These are phyloP conservation scores for Fistularia tabacaria DNA, from an alignment of 2,797 vertebrate genomes.

Conservation along the genomic window DNA sequence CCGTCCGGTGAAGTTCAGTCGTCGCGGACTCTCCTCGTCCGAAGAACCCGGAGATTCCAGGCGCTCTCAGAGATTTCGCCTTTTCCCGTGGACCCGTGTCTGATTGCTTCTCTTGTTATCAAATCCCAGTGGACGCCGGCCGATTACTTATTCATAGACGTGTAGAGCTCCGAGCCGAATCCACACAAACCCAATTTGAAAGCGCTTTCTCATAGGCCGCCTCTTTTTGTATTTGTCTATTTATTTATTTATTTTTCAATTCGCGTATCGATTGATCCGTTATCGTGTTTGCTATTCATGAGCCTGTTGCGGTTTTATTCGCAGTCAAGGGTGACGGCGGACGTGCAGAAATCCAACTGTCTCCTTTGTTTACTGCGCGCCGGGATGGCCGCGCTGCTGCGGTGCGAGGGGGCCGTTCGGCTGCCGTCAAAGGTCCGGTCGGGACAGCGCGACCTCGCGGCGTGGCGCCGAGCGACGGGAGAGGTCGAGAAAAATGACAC, in stretches of 20 bases:
- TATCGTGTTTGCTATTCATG: neutral
- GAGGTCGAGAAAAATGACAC: constrained; percentile 31
- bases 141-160: constrained; percentile 62
- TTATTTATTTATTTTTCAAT: neutral
- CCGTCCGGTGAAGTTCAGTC: constrained; percentile 19
- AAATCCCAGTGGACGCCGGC: constrained; percentile 45
- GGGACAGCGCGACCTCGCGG: constrained; percentile 48
- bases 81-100: constrained; percentile 32
- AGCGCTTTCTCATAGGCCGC: constrained; percentile 17
- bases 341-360: constrained; percentile 7
- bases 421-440: no score
- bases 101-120: constrained; percentile 62
- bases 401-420: no score
- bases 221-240: neutral
- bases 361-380: no score
- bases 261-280: constrained; percentile 19
- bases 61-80: no score
- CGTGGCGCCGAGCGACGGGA: constrained; percentile 18
- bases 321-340: neutral
- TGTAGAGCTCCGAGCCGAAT: constrained; percentile 38
- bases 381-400: no score
- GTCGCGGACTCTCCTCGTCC: constrained; percentile 32
- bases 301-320: neutral
- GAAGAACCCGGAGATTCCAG: no score
- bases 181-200: constrained; percentile 22